Evolutionary conservation across 2,888 invertebrate genomes (phyloP).

Genomic region (Teleiodes luculella): DNA sequence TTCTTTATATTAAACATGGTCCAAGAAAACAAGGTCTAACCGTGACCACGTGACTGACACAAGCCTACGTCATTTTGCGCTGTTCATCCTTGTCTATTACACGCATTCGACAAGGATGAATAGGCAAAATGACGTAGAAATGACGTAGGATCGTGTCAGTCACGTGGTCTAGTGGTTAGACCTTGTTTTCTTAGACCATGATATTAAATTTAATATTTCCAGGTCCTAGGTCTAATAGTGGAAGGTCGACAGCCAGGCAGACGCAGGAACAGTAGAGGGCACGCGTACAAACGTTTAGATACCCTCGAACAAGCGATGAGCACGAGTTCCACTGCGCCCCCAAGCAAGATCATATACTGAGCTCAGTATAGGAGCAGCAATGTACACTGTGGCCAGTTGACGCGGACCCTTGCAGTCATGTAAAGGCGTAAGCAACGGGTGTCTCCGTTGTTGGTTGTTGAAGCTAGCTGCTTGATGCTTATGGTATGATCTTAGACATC

Average conservation of each 20-base stretch:
- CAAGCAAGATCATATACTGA: slow-evolving; percentile 71
- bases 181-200: no score
- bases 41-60: no score
- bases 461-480: background rate
- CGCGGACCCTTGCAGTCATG: background rate
- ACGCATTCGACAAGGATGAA: no score
- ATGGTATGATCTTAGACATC: background rate
- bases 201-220: slow-evolving; percentile 34
- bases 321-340: slow-evolving; percentile 56
- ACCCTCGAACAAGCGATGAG: slow-evolving; percentile 71
- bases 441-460: background rate
- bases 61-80: no score
- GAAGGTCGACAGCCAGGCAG: slow-evolving; percentile 63
- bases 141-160: no score
- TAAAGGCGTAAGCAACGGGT: background rate
- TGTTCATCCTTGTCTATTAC: no score
- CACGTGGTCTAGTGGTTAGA: no score
- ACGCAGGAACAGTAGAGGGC: slow-evolving; percentile 65
- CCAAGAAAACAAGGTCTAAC: no score
- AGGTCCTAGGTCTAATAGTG: slow-evolving; percentile 64
- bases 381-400: background rate
- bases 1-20: no score
- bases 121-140: no score
- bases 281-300: slow-evolving; percentile 66
- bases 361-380: background rate